Percentiles rank a stretch among this genome's conserved stretches.
Conservation (phyloP, 2,113 vertebrate genomes). For the Ramphastos sulfuratus region DNA sequence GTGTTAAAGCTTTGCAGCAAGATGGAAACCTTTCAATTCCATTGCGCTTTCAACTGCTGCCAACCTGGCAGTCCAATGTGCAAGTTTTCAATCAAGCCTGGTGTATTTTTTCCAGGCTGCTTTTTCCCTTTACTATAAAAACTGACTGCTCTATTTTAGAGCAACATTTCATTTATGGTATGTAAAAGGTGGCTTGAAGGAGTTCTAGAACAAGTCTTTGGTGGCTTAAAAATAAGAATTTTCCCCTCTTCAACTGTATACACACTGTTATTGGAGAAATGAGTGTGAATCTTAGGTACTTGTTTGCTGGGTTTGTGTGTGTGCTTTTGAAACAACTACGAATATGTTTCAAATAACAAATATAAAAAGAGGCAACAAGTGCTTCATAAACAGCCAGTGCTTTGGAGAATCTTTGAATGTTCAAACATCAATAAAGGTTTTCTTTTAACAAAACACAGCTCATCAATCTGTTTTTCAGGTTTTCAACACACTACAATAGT, state of each 20-base stretch:
- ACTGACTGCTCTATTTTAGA: conserved; percentile 27
- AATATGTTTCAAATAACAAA: neutral
- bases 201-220: neutral
- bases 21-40: conserved; percentile 58
- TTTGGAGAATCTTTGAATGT: neutral
- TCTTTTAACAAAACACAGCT: neutral
- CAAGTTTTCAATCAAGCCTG: conserved; percentile 40
- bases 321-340: neutral
- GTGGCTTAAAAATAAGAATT: neutral
- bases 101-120: conserved; percentile 50
- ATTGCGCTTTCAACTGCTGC: conserved; percentile 57
- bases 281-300: neutral
- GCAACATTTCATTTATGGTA: conserved; percentile 20
- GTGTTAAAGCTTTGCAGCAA: conserved; percentile 19
- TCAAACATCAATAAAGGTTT: neutral
- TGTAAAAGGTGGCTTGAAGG: neutral
- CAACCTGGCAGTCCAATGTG: conserved; percentile 46
- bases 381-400: neutral
- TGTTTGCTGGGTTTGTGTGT: neutral
- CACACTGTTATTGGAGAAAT: neutral
- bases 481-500: neutral
- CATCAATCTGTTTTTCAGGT: neutral
- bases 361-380: neutral
- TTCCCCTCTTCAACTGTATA: neutral
- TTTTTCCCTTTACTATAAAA: conserved; percentile 56